phyloP scores from a whole-genome alignment of 1,140 invertebrate genomes.

The Fopius arisanus region DNA sequence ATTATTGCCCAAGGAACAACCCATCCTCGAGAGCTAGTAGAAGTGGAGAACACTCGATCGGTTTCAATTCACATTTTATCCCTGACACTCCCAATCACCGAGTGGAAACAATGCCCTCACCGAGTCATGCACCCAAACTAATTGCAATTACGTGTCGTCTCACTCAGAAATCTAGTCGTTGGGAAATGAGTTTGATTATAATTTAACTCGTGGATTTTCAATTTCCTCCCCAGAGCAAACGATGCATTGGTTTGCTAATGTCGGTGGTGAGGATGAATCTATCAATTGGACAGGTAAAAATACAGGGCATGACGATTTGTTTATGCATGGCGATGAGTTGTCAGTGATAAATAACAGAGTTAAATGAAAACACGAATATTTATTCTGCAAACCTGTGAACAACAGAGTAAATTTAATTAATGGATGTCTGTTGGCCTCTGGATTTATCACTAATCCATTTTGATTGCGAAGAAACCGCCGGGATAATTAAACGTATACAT shows the following conservation, averaged over 20 bases:
- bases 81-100: neutral
- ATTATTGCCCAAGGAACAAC: neutral
- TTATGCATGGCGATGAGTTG: conserved; percentile 16
- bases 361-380: neutral
- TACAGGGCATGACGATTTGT: neutral
- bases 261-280: conserved; percentile 53
- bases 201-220: conserved; percentile 28
- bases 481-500: neutral
- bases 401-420: neutral
- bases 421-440: neutral
- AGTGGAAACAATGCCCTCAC: neutral
- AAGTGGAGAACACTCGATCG: no score
- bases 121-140: neutral
- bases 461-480: neutral
- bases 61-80: neutral
- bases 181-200: neutral
- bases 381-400: neutral
- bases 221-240: conserved; percentile 59
- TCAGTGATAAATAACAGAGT: neutral
- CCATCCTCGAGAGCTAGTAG: no score
- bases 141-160: neutral
- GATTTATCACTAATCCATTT: neutral
- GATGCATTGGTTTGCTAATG: conserved; percentile 64
- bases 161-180: neutral
- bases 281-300: conserved; percentile 56